Base-by-base conservation (phyloP, 2,888 invertebrate species). In the Alloplasta piceator region DNA sequence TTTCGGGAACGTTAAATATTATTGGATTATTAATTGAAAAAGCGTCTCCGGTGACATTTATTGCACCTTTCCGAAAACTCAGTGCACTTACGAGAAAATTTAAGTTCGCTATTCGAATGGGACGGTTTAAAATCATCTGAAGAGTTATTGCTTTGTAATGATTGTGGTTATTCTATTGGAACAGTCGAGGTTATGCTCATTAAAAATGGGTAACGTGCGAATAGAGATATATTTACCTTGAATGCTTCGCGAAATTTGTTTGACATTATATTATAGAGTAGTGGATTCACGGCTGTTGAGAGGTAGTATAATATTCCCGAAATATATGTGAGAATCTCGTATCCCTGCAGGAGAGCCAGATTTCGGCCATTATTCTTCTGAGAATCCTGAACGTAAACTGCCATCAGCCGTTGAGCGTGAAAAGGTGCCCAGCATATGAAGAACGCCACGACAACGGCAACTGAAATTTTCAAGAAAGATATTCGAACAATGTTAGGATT, bases 341-440 rank as follows among this genome's bases (percentile, higher is more conserved):
- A 94, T 4, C 93, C 89, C 5, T 88, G 88, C 16, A 93, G 92
- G 82, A 94, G 93, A 1, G 93, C 93, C 41, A 92, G 92, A 26
- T 26, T 26, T 26, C 26, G 26, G 38, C 93, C 93, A 0, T 93
- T 93, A 66, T 93, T 92, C 85, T 93, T 89, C 64, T 91, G 92
- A 87, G 93, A 93, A 61, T 93, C 95, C 86, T 94, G 93, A 85
- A 94, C 94, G 87, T 97, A 97, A 77, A 97, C 95, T 0, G 97
- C 97, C 90, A 98, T 94, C 50, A 98, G 94, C 68, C 98, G 93
- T 92, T 98, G 98, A 9, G 97, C 96, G 93, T 98, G 98, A 92
- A 98, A 98, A 0, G 98, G 98, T 5, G 97, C 97, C 97, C 97
- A 97, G 92, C 97, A 98, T 79, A 97, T 94, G 92, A 96, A 96